Percentiles rank a stretch among this genome's conserved stretches.
Evolutionary conservation across 2,797 vertebrate genomes (phyloP).

Genomic region (Prunella strophiata): DNA sequence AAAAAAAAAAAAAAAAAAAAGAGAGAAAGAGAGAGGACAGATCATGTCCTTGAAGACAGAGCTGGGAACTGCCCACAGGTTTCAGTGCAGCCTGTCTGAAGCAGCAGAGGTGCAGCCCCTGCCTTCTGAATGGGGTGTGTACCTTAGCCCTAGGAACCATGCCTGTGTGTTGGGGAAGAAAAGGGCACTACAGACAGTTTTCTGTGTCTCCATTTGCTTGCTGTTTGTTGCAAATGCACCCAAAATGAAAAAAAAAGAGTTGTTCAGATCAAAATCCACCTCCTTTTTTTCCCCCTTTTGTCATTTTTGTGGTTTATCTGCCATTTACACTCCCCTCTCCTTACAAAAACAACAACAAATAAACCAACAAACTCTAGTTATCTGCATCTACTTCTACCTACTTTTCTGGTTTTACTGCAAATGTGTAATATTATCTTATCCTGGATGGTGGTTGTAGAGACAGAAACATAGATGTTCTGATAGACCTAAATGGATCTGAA

Average conservation of each 20-base stretch:
- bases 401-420: background rate
- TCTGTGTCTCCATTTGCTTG: background rate
- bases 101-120: background rate
- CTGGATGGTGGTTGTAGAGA: background rate
- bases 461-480: background rate
- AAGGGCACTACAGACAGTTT: background rate
- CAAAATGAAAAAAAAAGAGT: background rate
- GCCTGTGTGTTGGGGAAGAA: background rate
- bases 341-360: background rate
- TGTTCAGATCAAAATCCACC: background rate
- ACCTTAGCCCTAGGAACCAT: background rate
- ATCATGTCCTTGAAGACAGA: rapidly evolving
- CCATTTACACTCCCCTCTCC: background rate
- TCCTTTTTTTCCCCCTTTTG: background rate
- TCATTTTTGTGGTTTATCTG: background rate
- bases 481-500: background rate
- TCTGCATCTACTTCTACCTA: background rate
- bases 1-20: background rate
- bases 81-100: background rate
- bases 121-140: background rate
- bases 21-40: rapidly evolving
- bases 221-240: background rate
- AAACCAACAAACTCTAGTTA: background rate
- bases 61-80: background rate
- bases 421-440: background rate